Evolutionary conservation across 2,113 vertebrate genomes (phyloP), one percentile per base, ranked within the genome.

Genomic region (Sinosuthora webbiana): DNA sequence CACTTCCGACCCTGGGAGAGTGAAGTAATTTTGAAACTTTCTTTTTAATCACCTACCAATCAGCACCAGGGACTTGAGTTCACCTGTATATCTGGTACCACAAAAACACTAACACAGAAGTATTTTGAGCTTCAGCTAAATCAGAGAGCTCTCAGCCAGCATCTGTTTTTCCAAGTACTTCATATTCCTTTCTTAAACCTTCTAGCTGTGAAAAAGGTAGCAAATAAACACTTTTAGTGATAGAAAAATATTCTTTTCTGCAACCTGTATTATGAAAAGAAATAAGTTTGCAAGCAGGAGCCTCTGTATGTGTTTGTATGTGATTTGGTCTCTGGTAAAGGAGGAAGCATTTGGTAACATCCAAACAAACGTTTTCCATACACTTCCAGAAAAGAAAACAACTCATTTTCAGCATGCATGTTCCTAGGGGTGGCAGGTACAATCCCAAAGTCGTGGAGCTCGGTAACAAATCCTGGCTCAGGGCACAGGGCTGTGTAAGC

Each of bases 261-360:
- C 37, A 79, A 77, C 24, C 9, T 78, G 42, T 83, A 23, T 69
- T 84, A 77, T 55, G 33, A 77, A 93, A 90, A 87, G 65, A 92
- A 83, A 67, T 13, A 74, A 39, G 37, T 21, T 78, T 78, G 56
- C 73, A 87, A 86, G 30, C 2, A 0, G 24, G n/a, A 57, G 23
- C 20, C 53, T 60, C 77, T 60, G 7, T 22, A n/a, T 59, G 20
- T 78, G 60, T 52, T n/a, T 56, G 44, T 31, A 8, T 57, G 12
- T 3, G 4, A 33, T 0, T 39, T 22, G 11, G 59, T 76, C 44
- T 37, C 42, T 20, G 31, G 50, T 75, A 83, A 90, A 95, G 89
- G 70, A 15, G 37, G 65, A 68, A 79, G 24, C 24, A 62, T 85
- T 52, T 91, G 87, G 50, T 45, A 87, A 64, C 75, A 73, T 18